phyloP scores from a whole-genome alignment of 2,888 invertebrate genomes.

The Kuschelorhynchus macadamiae region DNA sequence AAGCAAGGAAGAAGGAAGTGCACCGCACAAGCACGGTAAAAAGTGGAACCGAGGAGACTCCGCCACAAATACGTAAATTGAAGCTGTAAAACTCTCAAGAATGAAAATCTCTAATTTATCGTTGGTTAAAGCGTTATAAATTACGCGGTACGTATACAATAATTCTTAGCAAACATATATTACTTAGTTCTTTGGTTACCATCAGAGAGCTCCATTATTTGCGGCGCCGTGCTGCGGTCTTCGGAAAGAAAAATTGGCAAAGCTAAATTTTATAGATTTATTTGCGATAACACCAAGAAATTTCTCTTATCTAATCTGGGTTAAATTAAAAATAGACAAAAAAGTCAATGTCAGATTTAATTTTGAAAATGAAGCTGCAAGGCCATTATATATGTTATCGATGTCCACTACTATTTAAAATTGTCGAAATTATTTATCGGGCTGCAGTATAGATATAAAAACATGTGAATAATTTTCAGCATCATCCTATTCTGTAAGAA shows the following conservation, averaged over 20 bases:
- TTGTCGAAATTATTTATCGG: too few species aligned
- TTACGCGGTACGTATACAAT: conserved; percentile 52
- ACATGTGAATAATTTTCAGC: too few species aligned
- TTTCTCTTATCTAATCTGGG: conserved; percentile 33
- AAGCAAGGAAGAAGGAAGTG: conserved; percentile 45
- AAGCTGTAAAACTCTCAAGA: conserved; percentile 53
- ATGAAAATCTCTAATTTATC: conserved; percentile 52
- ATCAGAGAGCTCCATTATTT: conserved; percentile 45
- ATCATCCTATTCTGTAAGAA: too few species aligned
- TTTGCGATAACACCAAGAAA: conserved; percentile 39
- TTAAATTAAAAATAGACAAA: conserved; percentile 12
- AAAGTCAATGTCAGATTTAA: background rate
- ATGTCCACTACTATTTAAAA: too few species aligned
- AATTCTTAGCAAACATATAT: conserved; percentile 53
- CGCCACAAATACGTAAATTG: conserved; percentile 49
- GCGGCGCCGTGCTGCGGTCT: conserved; percentile 47
- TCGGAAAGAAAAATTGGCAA: conserved; percentile 48
- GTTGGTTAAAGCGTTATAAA: conserved; percentile 52
- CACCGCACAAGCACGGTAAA: conserved; percentile 47
- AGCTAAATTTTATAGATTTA: conserved; percentile 43
- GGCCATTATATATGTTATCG: too few species aligned
- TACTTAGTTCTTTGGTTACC: conserved; percentile 50
- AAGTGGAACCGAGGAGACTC: conserved; percentile 47
- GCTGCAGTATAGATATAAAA: too few species aligned
- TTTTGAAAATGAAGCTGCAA: too few species aligned